These are phyloP conservation scores for Pachycephala philippinensis DNA, from an alignment of 2,113 vertebrate species.

Conservation along the genomic window DNA sequence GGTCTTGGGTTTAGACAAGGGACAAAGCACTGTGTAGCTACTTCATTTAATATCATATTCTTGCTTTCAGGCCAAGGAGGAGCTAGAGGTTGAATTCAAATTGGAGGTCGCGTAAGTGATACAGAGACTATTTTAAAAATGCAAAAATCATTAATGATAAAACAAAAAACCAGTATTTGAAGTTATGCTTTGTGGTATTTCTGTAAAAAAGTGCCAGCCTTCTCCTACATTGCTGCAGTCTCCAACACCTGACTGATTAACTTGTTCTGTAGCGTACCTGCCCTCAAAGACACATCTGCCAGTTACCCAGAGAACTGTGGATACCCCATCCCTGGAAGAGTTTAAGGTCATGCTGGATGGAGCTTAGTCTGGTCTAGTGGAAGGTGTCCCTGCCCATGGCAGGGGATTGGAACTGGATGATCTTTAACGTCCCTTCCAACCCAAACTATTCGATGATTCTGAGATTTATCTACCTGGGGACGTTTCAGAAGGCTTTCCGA, in stretches of 20 bases:
- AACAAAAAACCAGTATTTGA: background rate
- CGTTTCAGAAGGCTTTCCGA: background rate
- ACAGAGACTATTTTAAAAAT: background rate
- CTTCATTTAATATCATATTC: background rate
- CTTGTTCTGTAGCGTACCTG: background rate
- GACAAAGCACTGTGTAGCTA: background rate
- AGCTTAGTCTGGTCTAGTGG: background rate
- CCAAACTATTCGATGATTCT: background rate
- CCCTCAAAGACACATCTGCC: background rate
- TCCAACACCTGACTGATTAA: background rate
- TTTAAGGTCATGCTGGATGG: background rate
- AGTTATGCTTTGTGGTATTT: background rate
- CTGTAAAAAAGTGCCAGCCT: background rate
- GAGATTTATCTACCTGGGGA: background rate
- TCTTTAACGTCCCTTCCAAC: background rate
- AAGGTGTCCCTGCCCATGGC: background rate
- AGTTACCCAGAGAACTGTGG: background rate
- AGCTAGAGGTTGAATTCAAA: conserved; percentile 80
- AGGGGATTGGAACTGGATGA: background rate
- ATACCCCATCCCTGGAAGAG: background rate
- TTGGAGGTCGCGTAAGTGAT: conserved; percentile 75
- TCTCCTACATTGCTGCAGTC: background rate
- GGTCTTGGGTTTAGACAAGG: background rate
- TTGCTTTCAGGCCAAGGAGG: conserved; percentile 63
- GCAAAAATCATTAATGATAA: background rate